These are phyloP conservation scores for Oreocharis arfaki DNA, from an alignment of 2,113 vertebrate genomes.

Conservation along the genomic window DNA sequence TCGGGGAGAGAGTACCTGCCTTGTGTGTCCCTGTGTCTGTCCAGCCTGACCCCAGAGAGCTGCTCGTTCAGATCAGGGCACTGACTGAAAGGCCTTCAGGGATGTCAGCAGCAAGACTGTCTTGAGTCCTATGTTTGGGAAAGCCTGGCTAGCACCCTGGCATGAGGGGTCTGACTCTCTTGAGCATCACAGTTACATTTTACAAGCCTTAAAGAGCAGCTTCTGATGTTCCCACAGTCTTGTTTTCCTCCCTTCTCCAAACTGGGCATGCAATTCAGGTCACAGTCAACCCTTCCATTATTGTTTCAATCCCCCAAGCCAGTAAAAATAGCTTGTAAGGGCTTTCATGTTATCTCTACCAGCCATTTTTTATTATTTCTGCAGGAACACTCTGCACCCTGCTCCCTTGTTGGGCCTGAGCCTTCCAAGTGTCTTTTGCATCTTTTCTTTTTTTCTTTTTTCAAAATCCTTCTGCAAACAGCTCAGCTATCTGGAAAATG, in stretches of 20 bases:
- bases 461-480: background rate
- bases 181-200: background rate
- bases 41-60: background rate
- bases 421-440: background rate
- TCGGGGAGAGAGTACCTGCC: rapidly evolving
- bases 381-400: background rate
- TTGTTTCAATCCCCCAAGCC: constrained; percentile 17
- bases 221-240: background rate
- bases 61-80: background rate
- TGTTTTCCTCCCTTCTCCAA: background rate
- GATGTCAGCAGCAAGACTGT: background rate
- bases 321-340: constrained; percentile 40
- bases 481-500: background rate
- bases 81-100: background rate
- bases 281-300: background rate
- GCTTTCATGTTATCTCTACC: constrained; percentile 13
- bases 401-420: background rate
- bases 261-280: background rate
- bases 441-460: background rate
- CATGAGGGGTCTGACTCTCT: background rate
- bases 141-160: background rate
- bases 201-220: background rate
- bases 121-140: background rate
- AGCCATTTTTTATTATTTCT: background rate
- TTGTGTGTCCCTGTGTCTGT: background rate